Percentiles rank a stretch among this genome's conserved stretches.
These are phyloP conservation scores for Cinara cedri DNA, from an alignment of 2,888 invertebrate genomes.

Conservation along the genomic window DNA sequence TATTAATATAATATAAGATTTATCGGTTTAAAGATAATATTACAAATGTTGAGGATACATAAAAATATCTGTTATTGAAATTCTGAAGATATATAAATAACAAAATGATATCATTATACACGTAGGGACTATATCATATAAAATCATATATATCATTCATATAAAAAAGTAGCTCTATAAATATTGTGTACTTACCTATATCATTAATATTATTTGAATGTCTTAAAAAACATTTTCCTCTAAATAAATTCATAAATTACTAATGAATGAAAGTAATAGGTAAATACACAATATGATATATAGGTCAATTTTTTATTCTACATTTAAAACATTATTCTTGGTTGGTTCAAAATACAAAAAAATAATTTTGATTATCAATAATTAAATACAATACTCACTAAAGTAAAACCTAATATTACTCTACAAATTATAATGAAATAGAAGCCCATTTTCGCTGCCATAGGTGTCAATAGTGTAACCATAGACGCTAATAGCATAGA, in stretches of 20 bases:
- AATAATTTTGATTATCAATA: neutral
- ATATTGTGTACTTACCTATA: too few species aligned
- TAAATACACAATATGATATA: too few species aligned
- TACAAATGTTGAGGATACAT: too few species aligned
- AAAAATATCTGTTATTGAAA: neutral
- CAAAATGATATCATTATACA: too few species aligned
- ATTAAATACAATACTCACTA: slow-evolving; percentile 64
- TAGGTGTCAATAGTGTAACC: slow-evolving; percentile 80
- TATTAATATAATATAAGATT: too few species aligned
- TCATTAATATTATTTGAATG: too few species aligned
- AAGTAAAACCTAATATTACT: slow-evolving; percentile 76
- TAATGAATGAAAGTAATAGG: neutral
- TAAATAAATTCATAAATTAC: neutral
- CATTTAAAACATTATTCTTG: neutral
- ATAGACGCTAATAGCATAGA: slow-evolving; percentile 83
- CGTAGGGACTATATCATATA: too few species aligned
- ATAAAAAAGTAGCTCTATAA: too few species aligned
- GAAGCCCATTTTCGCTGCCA: slow-evolving; percentile 71
- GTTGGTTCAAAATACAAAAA: neutral
- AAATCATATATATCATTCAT: too few species aligned
- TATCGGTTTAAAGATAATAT: too few species aligned
- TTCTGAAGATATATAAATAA: neutral
- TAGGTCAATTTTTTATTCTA: neutral
- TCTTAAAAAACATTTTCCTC: too few species aligned
- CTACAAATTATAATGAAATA: slow-evolving; percentile 74